Evolutionary conservation across 2,888 invertebrate species (phyloP), one percentile per base, ranked within the genome.

Genomic region (Electrophaes corylata): DNA sequence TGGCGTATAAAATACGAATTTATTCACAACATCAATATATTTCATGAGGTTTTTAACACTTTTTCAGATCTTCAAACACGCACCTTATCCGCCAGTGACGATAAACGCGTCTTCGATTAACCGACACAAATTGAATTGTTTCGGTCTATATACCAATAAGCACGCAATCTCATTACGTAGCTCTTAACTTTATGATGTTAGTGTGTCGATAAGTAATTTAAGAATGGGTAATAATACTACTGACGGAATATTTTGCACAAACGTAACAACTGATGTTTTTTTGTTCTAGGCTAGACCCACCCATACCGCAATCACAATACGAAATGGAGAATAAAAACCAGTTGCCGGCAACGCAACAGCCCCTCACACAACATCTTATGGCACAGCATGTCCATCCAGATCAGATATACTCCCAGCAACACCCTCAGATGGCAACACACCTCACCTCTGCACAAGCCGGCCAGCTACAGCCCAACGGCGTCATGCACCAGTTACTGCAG

Each of bases 281-380:
- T 88, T 86, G 81, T 91, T 91, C 46, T 88, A 95, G 95, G 95
- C 93, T 95, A 90, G 95, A 95, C 81, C 94, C 95, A 78, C 94
- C 95, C 70, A 93, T 93, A 78, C 91, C 94, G 67, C 94, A 94
- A 79, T 88, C 85, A 60, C 83, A 88, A 84, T 84, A 92, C 87
- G 80, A 92, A 80, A 95, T 95, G 95, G 95, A 95, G 84, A 93
- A 93, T 81, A 95, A 95, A 83, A 93, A 93, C 73, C 70, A 83
- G 59, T 77, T 81, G 29, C 91, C 92, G 41, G 89, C 92, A 14
- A 91, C 93, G 44, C 93, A 94, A 64, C 94, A 93, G 78, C 93
- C 93, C 40, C 86, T 92, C 18, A 87, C 86, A 1, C 90, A 88
- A 64, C 91, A 90, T 56, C 70, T 88, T 0, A 84, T 91, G 86